Percentiles rank a stretch among this genome's conserved stretches.
phyloP scores from a whole-genome alignment of 2,113 vertebrate genomes.

The Cyanistes caeruleus region DNA sequence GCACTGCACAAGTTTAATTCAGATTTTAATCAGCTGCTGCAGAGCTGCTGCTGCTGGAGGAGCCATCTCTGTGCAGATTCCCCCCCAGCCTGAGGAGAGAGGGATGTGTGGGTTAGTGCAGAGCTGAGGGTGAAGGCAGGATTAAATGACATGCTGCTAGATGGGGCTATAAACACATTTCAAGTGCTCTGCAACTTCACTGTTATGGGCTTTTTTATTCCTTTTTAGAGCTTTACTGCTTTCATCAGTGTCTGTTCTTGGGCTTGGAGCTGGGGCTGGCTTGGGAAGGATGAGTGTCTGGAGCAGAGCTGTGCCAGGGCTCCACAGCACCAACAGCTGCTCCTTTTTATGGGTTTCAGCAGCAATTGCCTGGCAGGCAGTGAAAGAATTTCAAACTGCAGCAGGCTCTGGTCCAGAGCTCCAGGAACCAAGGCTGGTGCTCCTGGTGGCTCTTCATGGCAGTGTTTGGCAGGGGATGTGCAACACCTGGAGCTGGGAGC shows the following conservation, averaged over 20 bases:
- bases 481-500: background rate
- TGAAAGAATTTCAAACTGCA: background rate
- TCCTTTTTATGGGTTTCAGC: conserved; percentile 9
- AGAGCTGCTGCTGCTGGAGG: background rate
- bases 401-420: background rate
- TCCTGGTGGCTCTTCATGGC: background rate
- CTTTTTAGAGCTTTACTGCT: background rate
- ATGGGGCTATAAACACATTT: background rate
- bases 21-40: background rate
- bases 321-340: conserved; percentile 35
- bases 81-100: background rate
- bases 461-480: background rate
- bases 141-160: background rate
- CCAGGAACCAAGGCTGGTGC: background rate
- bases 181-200: background rate
- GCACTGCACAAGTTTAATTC: background rate
- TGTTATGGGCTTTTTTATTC: background rate
- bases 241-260: background rate
- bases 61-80: background rate
- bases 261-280: background rate
- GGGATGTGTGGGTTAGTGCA: background rate
- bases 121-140: background rate
- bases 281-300: background rate
- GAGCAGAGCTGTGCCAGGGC: conserved; percentile 28
- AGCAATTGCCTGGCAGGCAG: conserved; percentile 31